Base-by-base conservation (phyloP, 2,888 invertebrate genomes). In the Nemotelus pantherinus region DNA sequence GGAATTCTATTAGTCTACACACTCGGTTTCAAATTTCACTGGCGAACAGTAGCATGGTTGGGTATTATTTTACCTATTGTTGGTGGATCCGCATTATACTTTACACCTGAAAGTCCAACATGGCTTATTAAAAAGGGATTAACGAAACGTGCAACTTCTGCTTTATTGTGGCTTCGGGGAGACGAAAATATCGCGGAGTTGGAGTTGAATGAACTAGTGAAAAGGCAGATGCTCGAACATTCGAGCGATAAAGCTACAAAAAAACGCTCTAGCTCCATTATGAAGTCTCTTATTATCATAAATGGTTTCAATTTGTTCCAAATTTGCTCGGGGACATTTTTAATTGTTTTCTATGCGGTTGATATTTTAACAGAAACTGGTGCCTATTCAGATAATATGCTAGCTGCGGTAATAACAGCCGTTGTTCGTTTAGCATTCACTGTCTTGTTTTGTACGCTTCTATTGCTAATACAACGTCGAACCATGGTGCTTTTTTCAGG, bases 311-410 rank as follows among this genome's bases (percentile, higher is more conserved):
- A 93, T 84, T 85, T 92, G 81, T 88, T 94, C 80, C 93, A 94
- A 85, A 91, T 93, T 81, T 86, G 92, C 58, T 92, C 93, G 3
- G 94, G 94, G 70, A 93, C 93, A 39, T 94, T 93, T 83, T 89
- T 94, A 10, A 90, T 94, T 77, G 92, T 94, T 77, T 94, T 94
- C 86, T 94, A 94, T 83, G 94, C 93, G 0, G 92, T 93, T 0
- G 92, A 93, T 82, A 92, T 94, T 77, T 89, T 94, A 6, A 86
- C 89, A 5, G 90, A 91, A 77, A 85, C 87, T 64, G 90, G 89
- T 3, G 85, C 89, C 6, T 88, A 90, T 80, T 83, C 86, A 50
- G 82, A 87, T 71, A 87, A 87, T 64, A 89, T 89, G 79, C 83
- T 89, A 78, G 92, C 92, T 0, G 94, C 94, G 0, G 92, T 93